Evolutionary conservation across 1,140 invertebrate species (phyloP).

Genomic region (Laupala kohalensis): DNA sequence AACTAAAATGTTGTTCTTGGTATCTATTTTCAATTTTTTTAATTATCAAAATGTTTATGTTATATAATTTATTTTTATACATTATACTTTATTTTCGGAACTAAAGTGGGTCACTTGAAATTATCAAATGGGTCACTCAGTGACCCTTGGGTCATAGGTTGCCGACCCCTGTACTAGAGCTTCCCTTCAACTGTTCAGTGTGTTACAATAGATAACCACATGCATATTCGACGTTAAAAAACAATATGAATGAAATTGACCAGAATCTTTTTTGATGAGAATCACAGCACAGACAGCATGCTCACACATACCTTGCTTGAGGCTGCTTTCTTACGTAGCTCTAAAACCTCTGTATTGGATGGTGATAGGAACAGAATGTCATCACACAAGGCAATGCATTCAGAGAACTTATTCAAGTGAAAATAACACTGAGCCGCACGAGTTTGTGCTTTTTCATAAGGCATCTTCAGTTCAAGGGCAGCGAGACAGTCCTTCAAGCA

Average conservation of each 20-base stretch:
- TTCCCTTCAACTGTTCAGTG: too few relatives aligned
- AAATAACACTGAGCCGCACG: slow-evolving; percentile 62
- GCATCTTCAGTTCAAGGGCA: slow-evolving; percentile 60
- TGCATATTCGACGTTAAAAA: too few relatives aligned
- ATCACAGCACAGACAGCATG: too few relatives aligned
- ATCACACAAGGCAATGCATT: slow-evolving; percentile 61
- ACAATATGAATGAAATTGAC: too few relatives aligned
- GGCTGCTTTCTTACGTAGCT: slow-evolving; percentile 43
- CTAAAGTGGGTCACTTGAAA: too few relatives aligned
- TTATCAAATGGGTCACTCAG: too few relatives aligned
- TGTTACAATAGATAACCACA: too few relatives aligned
- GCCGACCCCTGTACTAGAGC: too few relatives aligned
- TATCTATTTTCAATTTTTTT: not conserved
- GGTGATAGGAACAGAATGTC: slow-evolving; percentile 42
- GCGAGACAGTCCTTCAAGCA: slow-evolving; percentile 59
- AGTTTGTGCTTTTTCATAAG: slow-evolving; percentile 65
- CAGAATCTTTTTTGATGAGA: too few relatives aligned
- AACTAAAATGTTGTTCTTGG: too few relatives aligned
- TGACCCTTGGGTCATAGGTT: too few relatives aligned
- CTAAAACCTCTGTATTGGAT: slow-evolving; percentile 40
- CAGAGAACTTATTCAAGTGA: slow-evolving; percentile 51
- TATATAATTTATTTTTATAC: not conserved
- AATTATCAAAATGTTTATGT: not conserved
- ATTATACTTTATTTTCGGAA: not conserved
- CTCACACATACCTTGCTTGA: slow-evolving; percentile 33